Conservation (phyloP, 2,113 vertebrate species). For the Ophthalmolycus amberensis region DNA sequence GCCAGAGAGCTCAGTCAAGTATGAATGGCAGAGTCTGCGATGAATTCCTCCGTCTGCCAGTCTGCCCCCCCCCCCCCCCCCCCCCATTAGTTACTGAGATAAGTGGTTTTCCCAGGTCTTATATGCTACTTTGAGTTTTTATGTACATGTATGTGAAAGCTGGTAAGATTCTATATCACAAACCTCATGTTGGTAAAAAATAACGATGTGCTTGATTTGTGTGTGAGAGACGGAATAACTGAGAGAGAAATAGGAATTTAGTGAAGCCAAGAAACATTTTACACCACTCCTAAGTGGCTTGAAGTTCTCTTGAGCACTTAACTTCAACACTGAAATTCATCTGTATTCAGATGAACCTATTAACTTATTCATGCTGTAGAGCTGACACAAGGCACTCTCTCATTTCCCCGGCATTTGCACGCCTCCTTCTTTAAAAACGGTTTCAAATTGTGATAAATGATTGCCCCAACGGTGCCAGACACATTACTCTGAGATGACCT, state of each 20-base stretch:
- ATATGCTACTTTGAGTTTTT: neutral
- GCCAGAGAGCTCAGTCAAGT: constrained; percentile 61
- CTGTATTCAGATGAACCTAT: constrained; percentile 51
- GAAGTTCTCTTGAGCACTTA: constrained; percentile 29
- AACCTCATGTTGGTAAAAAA: neutral
- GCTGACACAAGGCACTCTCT: constrained; percentile 36
- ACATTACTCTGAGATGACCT: constrained; percentile 44
- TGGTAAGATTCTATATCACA: constrained; percentile 21
- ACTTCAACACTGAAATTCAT: constrained; percentile 30
- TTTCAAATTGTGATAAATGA: constrained; percentile 54
- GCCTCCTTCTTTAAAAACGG: constrained; percentile 20
- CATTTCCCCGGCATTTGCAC: constrained; percentile 44
- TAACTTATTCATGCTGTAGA: constrained; percentile 60
- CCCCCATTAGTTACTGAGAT: constrained; percentile 60
- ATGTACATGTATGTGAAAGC: constrained; percentile 9
- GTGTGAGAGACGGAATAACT: constrained; percentile 5
- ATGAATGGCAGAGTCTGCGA: constrained; percentile 68
- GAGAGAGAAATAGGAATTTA: constrained; percentile 3
- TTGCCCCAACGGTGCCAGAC: constrained; percentile 38
- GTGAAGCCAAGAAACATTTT: constrained; percentile 17
- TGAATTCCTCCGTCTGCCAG: constrained; percentile 64
- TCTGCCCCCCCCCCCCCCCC: constrained; percentile 38
- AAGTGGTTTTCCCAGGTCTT: constrained; percentile 53
- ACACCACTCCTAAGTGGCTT: constrained; percentile 14
- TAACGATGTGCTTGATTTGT: constrained; percentile 6